Percentiles rank a stretch among this genome's conserved stretches.
These are phyloP conservation scores for Epicampocera succincta DNA, from an alignment of 2,888 invertebrate species.

Conservation along the genomic window DNA sequence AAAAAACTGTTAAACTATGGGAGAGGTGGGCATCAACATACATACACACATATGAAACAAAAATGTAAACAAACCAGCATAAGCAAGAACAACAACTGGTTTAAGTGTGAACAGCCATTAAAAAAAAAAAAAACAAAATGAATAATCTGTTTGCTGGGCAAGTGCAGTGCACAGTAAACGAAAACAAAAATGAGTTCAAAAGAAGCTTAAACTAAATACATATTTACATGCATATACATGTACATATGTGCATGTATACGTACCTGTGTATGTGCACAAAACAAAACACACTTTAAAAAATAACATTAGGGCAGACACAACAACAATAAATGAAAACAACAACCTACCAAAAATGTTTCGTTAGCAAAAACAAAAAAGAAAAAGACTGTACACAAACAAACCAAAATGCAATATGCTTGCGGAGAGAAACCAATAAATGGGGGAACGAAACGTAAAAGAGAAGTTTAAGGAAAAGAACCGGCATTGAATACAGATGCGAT, in stretches of 20 bases:
- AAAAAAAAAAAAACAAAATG: slow-evolving; percentile 8
- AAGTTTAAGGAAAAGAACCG: slow-evolving; percentile 47
- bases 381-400: slow-evolving; percentile 54
- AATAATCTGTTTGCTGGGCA: slow-evolving; percentile 18
- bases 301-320: slow-evolving; percentile 46
- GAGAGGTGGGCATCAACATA: too few relatives aligned
- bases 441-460: neutral
- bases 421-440: slow-evolving; percentile 5
- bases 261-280: neutral
- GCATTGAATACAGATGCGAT: slow-evolving; percentile 51
- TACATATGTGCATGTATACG: neutral
- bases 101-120: slow-evolving; percentile 26
- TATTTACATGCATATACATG: neutral
- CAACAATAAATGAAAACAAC: neutral
- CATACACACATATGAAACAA: too few relatives aligned
- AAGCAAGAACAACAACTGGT: slow-evolving; percentile 27
- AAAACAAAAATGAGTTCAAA: slow-evolving; percentile 3
- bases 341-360: slow-evolving; percentile 20
- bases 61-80: too few relatives aligned
- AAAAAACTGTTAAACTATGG: too few relatives aligned
- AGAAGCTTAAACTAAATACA: neutral
- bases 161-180: slow-evolving; percentile 28
- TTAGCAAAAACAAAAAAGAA: slow-evolving; percentile 27
- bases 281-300: slow-evolving; percentile 4
- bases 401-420: slow-evolving; percentile 21